Evolutionary conservation across 1,140 invertebrate genomes (phyloP).

Genomic region (Ceratina japonica): DNA sequence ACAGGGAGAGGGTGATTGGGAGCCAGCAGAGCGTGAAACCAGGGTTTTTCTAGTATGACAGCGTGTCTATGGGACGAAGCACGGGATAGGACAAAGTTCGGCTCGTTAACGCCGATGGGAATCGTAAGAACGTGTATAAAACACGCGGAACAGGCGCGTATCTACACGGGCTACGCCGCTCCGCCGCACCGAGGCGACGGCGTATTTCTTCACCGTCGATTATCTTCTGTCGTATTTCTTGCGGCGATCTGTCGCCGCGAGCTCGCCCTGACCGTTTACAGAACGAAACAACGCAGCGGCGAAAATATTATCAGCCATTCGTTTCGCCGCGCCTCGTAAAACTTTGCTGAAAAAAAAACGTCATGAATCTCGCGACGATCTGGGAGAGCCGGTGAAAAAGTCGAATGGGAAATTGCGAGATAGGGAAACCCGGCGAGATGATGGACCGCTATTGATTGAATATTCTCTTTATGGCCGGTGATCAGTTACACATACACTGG

Average conservation of each 20-base stretch:
- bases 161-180: too few species aligned
- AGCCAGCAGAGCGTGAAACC: too few species aligned
- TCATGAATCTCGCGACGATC: conserved; percentile 46
- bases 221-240: conserved; percentile 51
- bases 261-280: conserved; percentile 33
- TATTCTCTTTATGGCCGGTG: conserved; percentile 11
- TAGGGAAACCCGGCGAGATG: too few species aligned
- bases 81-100: too few species aligned
- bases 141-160: too few species aligned
- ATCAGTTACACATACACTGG: conserved; percentile 9
- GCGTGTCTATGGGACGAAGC: too few species aligned
- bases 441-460: background rate
- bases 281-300: conserved; percentile 47
- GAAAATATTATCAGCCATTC: conserved; percentile 59
- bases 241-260: background rate
- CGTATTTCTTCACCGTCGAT: conserved; percentile 47
- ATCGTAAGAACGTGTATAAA: too few species aligned
- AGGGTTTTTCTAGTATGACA: too few species aligned
- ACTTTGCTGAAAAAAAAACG: conserved; percentile 31
- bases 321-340: conserved; percentile 52
- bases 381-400: background rate
- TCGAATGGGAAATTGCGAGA: conserved; percentile 1
- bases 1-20: too few species aligned
- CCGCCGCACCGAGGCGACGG: background rate
- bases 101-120: too few species aligned